Base-by-base conservation (phyloP, 1,140 invertebrate genomes). In the Dufourea novaeangliae region DNA sequence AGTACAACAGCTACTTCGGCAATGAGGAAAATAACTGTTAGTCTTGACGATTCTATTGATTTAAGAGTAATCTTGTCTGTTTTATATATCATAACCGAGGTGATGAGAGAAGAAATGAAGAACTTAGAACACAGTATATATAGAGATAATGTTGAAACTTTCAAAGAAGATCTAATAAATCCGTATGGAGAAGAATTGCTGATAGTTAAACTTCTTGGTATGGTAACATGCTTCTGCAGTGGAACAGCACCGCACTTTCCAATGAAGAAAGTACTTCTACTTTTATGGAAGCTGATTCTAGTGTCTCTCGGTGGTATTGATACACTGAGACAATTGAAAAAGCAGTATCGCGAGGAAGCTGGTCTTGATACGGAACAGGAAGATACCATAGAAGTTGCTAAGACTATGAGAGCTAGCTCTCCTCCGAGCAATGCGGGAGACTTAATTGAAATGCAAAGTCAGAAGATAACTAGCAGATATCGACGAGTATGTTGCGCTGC, bases 251-350 rank as follows among this genome's bases (percentile, higher is more conserved):
- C 98, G 57, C 97, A 99, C 93, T 99, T 98, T 93, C 98, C 98
- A 20, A 99, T 99, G 95, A 99, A 98, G 91, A 99, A 99, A 93
- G 97, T 99, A 67, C 92, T 99, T 34, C 92, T 99, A n/a, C 91
- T 99, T 2, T 90, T 99, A 17, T 99, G 98, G 98, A 99, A 99
- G 93, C 94, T 98, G 4, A 95, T 99, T 57, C 92, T 99, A 64
- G 94, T 98, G 2, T 96, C 97, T 14, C 93, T 99, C 25, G 98
- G 98, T 29, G 98, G 98, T 17, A 97, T 97, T 78, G 95, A 96
- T 74, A 95, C 96, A 41, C 92, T 99, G 2, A 95, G 95, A 88
- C 93, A 95, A 78, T 90, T 96, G 20, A 98, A 98, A 92, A 93
- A 92, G 83, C 92, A 94, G 76, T 95, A 97, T 83, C 93, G 98